Conservation (phyloP, 2,797 vertebrate genomes). For the Harpagifer antarcticus region DNA sequence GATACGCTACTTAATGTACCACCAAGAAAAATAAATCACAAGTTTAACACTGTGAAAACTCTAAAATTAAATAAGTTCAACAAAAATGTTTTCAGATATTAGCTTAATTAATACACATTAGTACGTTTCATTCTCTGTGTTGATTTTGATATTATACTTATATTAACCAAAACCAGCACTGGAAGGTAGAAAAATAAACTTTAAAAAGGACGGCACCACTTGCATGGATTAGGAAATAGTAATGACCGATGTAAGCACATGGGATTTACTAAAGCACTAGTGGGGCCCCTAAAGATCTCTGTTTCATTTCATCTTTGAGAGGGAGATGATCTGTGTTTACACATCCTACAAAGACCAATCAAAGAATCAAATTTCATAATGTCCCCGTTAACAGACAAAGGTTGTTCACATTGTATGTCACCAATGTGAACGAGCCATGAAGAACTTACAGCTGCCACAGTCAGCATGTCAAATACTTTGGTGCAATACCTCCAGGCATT, state of each 20-base stretch:
- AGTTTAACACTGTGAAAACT: background rate
- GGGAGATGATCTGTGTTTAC: too few relatives aligned
- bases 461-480: slow-evolving; percentile 98
- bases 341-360: background rate
- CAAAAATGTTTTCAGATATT: too few relatives aligned
- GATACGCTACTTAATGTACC: too few relatives aligned
- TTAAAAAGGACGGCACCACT: background rate
- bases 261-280: background rate
- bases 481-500: slow-evolving; percentile 98
- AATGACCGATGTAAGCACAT: background rate
- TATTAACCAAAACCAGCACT: background rate
- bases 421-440: background rate
- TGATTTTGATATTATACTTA: background rate
- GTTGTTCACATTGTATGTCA: background rate
- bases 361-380: background rate
- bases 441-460: slow-evolving; percentile 94
- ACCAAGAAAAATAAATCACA: background rate
- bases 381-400: background rate
- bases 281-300: too few relatives aligned
- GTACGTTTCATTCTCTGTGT: background rate
- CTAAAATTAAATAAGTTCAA: too few relatives aligned
- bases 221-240: background rate
- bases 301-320: too few relatives aligned
- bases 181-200: background rate
- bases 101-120: too few relatives aligned